These are phyloP conservation scores for Eledone cirrhosa DNA, from an alignment of 2,888 invertebrate genomes.

Conservation along the genomic window DNA sequence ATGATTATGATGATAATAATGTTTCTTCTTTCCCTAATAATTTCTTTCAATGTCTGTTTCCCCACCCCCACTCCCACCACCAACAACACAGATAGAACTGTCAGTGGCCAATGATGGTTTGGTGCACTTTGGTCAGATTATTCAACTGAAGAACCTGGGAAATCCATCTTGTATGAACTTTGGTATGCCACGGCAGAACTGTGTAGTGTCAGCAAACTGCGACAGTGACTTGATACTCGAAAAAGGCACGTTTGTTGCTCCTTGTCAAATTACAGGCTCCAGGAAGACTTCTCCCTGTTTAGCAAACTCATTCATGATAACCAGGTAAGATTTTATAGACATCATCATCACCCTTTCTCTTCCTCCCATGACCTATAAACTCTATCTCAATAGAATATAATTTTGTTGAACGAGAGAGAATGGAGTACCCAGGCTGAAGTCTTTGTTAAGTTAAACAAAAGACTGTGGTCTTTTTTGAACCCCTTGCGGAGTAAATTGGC, in stretches of 20 bases:
- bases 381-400: too few relatives aligned
- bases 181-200: constrained; percentile 51
- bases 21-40: too few relatives aligned
- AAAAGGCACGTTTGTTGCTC: constrained; percentile 42
- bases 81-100: constrained; percentile 57
- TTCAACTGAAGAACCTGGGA: constrained; percentile 56
- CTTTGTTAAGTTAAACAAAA: too few relatives aligned
- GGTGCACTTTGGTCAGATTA: constrained; percentile 63
- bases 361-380: too few relatives aligned
- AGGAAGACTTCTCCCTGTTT: constrained; percentile 43
- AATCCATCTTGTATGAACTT: constrained; percentile 51
- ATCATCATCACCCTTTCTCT: too few relatives aligned
- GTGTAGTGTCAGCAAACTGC: constrained; percentile 52
- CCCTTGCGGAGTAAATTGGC: too few relatives aligned
- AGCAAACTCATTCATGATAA: constrained; percentile 54
- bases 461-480: too few relatives aligned
- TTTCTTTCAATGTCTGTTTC: too few relatives aligned
- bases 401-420: too few relatives aligned
- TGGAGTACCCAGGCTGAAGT: too few relatives aligned
- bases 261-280: constrained; percentile 45
- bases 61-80: too few relatives aligned
- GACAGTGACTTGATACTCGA: constrained; percentile 40
- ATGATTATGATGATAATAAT: too few relatives aligned
- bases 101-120: constrained; percentile 59
- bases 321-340: constrained; percentile 47